phyloP scores from a whole-genome alignment of 2,113 vertebrate genomes.

The Pachycephala philippinensis region DNA sequence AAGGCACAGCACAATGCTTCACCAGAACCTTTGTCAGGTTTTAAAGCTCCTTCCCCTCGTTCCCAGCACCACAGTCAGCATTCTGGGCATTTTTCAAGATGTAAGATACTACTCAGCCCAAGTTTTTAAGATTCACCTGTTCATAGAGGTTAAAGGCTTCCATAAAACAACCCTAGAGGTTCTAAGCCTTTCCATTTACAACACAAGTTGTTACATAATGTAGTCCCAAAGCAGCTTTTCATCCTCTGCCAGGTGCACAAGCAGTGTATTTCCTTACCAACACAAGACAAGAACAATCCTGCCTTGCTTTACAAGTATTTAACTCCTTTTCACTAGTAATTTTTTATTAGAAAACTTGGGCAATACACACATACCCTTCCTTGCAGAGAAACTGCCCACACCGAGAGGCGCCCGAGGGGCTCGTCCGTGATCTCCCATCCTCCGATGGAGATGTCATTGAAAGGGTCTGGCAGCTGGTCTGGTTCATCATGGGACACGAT shows the following conservation, averaged over 20 bases:
- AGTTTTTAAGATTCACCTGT: background rate
- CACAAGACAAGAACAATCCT: background rate
- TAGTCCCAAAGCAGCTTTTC: background rate
- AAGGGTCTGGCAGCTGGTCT: slow-evolving; percentile 84
- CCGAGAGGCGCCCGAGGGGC: slow-evolving; percentile 82
- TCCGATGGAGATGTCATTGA: slow-evolving; percentile 91
- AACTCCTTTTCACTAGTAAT: background rate
- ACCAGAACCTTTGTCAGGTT: background rate
- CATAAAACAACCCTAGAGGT: background rate
- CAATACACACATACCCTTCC: slow-evolving; percentile 80
- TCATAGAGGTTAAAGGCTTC: background rate
- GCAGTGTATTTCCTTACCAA: background rate
- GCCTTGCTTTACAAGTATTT: background rate
- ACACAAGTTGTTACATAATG: background rate
- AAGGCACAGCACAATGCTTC: background rate
- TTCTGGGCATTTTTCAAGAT: background rate
- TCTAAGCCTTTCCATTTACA: background rate
- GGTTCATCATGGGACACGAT: slow-evolving; percentile 78
- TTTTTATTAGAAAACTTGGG: background rate
- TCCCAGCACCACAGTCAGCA: background rate
- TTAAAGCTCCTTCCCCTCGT: background rate
- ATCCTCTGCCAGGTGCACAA: background rate
- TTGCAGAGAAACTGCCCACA: slow-evolving; percentile 93
- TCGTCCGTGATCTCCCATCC: slow-evolving; percentile 93
- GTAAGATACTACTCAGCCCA: background rate